These are phyloP conservation scores for Steinernema carpocapsae DNA, from an alignment of 2,888 invertebrate genomes.

Conservation along the genomic window DNA sequence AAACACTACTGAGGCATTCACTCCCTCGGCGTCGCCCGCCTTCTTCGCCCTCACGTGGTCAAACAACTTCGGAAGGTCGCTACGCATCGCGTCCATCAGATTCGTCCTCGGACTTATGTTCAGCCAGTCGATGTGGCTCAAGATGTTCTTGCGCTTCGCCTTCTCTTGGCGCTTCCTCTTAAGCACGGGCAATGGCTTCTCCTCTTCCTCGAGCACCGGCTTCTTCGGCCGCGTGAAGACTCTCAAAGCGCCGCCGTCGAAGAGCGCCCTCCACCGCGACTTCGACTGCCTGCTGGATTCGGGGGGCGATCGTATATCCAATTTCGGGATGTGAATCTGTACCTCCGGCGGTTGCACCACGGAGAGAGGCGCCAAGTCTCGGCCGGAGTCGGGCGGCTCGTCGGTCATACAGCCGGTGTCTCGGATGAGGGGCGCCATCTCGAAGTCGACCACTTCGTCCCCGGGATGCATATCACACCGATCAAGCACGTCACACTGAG, in stretches of 20 bases:
- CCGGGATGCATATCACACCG: constrained; percentile 42
- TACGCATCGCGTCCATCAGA: constrained; percentile 47
- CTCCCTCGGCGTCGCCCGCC: constrained; percentile 21
- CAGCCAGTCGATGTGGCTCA: constrained; percentile 62
- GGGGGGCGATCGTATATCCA: constrained; percentile 27
- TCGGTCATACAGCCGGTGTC: constrained; percentile 43
- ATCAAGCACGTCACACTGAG: constrained; percentile 58
- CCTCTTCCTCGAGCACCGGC: constrained; percentile 37
- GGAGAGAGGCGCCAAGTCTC: constrained; percentile 32
- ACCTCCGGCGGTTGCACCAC: constrained; percentile 19
- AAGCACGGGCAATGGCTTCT: constrained; percentile 55
- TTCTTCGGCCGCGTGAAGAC: constrained; percentile 39
- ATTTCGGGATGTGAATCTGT: neutral
- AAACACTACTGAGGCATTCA: constrained; percentile 54
- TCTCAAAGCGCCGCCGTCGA: neutral
- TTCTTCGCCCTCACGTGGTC: constrained; percentile 46
- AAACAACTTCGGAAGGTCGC: constrained; percentile 57
- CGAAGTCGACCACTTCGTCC: constrained; percentile 19
- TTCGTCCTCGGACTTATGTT: constrained; percentile 61
- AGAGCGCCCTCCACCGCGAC: neutral
- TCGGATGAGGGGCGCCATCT: constrained; percentile 40
- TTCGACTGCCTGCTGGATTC: neutral
- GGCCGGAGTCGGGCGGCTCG: constrained; percentile 39
- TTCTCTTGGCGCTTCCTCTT: constrained; percentile 59
- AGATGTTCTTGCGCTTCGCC: constrained; percentile 56